Conservation (phyloP, 1,140 invertebrate species). For the Aleiodes sp. region DNA sequence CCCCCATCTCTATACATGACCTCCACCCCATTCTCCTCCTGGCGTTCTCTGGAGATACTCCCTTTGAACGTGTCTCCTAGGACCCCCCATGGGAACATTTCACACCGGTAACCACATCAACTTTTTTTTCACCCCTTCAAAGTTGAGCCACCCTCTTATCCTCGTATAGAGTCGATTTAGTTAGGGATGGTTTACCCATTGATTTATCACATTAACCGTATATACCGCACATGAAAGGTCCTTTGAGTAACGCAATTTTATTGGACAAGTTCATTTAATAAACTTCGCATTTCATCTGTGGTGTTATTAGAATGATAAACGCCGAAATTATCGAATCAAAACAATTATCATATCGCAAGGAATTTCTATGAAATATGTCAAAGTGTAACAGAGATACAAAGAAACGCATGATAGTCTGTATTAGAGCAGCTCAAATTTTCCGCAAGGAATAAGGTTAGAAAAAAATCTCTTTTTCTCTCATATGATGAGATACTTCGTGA, state of each 20-base stretch:
- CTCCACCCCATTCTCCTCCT: background rate
- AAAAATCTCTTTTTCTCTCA: too few species aligned
- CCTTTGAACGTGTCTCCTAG: constrained; percentile 14
- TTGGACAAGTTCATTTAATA: too few species aligned
- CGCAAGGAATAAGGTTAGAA: too few species aligned
- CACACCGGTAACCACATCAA: constrained; percentile 65
- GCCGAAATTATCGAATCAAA: too few species aligned
- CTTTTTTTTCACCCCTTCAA: constrained; percentile 41
- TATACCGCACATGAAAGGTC: constrained; percentile 3
- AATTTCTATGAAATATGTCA: too few species aligned
- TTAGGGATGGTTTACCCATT: constrained; percentile 62
- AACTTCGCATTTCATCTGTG: too few species aligned
- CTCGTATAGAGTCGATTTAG: constrained; percentile 64
- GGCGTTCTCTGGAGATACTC: background rate
- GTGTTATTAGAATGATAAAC: too few species aligned
- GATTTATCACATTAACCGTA: constrained; percentile 55
- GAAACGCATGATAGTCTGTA: too few species aligned
- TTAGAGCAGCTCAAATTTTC: too few species aligned
- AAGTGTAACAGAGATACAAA: too few species aligned
- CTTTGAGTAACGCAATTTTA: background rate
- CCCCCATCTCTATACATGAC: background rate
- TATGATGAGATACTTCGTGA: too few species aligned
- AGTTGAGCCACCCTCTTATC: constrained; percentile 44
- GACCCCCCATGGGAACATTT: constrained; percentile 67
- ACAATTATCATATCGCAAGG: too few species aligned